phyloP scores from a whole-genome alignment of 2,888 invertebrate species.

The Amiota minor region DNA sequence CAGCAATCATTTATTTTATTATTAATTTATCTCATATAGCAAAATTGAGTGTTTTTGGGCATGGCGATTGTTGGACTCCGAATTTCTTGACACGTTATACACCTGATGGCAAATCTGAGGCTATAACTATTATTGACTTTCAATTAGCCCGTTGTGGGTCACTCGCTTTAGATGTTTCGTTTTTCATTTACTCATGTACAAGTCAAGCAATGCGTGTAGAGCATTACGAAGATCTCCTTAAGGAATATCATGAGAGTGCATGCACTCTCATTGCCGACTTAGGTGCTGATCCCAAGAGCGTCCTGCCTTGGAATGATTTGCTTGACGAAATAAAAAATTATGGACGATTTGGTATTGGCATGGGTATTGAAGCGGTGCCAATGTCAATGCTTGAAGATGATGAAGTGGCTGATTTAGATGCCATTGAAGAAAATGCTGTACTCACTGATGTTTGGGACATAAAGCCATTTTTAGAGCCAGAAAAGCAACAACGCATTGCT shows the following conservation, averaged over 20 bases:
- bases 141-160: slow-evolving; percentile 76
- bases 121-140: slow-evolving; percentile 79
- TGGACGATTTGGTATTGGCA: slow-evolving; percentile 75
- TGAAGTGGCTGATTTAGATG: slow-evolving; percentile 76
- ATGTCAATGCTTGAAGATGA: slow-evolving; percentile 75
- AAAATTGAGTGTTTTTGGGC: slow-evolving; percentile 77
- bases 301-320: slow-evolving; percentile 72
- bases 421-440: slow-evolving; percentile 62
- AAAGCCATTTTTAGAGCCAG: slow-evolving; percentile 77
- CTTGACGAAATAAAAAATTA: slow-evolving; percentile 74
- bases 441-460: slow-evolving; percentile 80
- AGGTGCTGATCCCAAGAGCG: slow-evolving; percentile 77
- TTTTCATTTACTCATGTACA: slow-evolving; percentile 79
- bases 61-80: slow-evolving; percentile 85
- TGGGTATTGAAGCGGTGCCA: slow-evolving; percentile 76
- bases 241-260: slow-evolving; percentile 77
- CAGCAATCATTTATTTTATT: background rate
- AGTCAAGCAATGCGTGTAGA: slow-evolving; percentile 76
- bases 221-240: slow-evolving; percentile 75
- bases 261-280: slow-evolving; percentile 75
- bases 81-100: slow-evolving; percentile 79
- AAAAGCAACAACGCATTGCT: slow-evolving; percentile 78
- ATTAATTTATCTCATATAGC: slow-evolving; percentile 39
- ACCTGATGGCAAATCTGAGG: slow-evolving; percentile 52
- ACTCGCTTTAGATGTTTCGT: slow-evolving; percentile 69